Evolutionary conservation across 2,888 invertebrate genomes (phyloP).

Genomic region (Tachina fera): DNA sequence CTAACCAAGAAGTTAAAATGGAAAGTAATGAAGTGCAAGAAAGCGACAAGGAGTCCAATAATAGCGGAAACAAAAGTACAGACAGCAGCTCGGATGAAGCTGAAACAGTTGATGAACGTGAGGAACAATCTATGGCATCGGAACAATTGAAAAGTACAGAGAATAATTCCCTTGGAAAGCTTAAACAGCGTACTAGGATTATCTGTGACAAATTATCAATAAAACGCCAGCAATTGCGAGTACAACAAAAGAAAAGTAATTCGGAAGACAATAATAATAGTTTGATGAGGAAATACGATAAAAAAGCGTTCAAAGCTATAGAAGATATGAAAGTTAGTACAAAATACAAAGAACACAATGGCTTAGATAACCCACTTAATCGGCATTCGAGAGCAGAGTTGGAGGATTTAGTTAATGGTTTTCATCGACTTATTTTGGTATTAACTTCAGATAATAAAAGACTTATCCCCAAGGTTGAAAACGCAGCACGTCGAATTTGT

Average conservation of each 20-base stretch:
- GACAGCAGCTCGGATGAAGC: too few species aligned
- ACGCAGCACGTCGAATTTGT: constrained; percentile 72
- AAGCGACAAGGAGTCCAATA: background rate
- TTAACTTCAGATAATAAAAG: constrained; percentile 67
- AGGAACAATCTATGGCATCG: background rate
- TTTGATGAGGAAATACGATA: constrained; percentile 50
- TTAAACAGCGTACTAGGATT: constrained; percentile 54
- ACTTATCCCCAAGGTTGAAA: constrained; percentile 68
- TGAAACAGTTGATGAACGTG: background rate
- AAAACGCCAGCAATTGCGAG: constrained; percentile 45
- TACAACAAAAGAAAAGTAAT: constrained; percentile 41
- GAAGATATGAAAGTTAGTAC: background rate
- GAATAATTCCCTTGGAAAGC: constrained; percentile 21
- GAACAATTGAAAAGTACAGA: background rate
- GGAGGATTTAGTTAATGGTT: constrained; percentile 72
- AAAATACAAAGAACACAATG: constrained; percentile 1
- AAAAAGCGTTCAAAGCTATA: constrained; percentile 33
- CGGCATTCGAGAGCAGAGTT: constrained; percentile 64
- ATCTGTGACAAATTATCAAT: constrained; percentile 57
- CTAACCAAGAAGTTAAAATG: constrained; percentile 16
- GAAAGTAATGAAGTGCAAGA: constrained; percentile 21
- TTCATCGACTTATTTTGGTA: constrained; percentile 69
- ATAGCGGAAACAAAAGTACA: too few species aligned
- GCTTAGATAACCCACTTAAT: constrained; percentile 34
- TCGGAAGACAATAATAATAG: constrained; percentile 16